Percentiles rank a stretch among this genome's conserved stretches.
Evolutionary conservation across 1,140 invertebrate genomes (phyloP).

Genomic region (Phocides pigmalion): DNA sequence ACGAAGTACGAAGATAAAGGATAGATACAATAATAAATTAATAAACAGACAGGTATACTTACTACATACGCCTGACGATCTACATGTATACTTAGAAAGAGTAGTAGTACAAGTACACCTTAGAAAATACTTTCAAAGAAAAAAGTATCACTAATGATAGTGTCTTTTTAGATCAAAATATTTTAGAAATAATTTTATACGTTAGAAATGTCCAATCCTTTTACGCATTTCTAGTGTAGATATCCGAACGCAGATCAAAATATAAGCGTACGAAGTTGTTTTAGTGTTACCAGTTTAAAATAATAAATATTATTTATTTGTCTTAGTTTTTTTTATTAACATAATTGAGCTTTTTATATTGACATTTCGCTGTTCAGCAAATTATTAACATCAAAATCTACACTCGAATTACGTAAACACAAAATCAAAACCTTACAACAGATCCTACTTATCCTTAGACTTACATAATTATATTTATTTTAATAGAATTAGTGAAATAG

Average conservation of each 20-base stretch:
- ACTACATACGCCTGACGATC: conserved; percentile 6
- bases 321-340: background rate
- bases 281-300: background rate
- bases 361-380: background rate
- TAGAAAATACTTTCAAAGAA: conserved; percentile 27
- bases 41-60: conserved; percentile 10
- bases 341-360: conserved; percentile 24
- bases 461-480: too few relatives aligned
- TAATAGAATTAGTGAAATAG: conserved; percentile 67
- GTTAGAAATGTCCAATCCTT: conserved; percentile 4
- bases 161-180: conserved; percentile 28
- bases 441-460: conserved; percentile 49
- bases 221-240: conserved; percentile 26
- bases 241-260: background rate
- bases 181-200: conserved; percentile 15
- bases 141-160: conserved; percentile 31
- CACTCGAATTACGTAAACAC: conserved; percentile 27
- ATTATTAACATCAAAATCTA: background rate
- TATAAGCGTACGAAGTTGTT: background rate
- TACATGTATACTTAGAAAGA: conserved; percentile 30
- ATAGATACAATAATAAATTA: conserved; percentile 24
- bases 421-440: conserved; percentile 17
- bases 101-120: conserved; percentile 24
- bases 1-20: conserved; percentile 18
- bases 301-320: background rate